These are phyloP conservation scores for Scolopax bukidnonensis DNA, from an alignment of 2,797 vertebrate genomes.

Conservation along the genomic window DNA sequence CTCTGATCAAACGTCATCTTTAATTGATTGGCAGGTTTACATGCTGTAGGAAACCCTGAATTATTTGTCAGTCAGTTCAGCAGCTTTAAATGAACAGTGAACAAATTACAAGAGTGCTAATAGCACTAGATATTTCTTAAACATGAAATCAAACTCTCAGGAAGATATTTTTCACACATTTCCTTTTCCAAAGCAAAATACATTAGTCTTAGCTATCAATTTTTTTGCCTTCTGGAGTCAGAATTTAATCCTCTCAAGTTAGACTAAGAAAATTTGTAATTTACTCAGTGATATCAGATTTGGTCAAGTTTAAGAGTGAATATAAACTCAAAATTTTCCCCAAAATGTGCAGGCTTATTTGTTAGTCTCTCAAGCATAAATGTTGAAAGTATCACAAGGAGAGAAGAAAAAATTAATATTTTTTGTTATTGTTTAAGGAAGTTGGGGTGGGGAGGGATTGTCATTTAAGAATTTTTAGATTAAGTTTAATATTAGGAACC, in stretches of 20 bases:
- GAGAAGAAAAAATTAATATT: neutral
- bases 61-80: neutral
- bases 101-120: neutral
- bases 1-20: neutral
- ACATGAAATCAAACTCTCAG: neutral
- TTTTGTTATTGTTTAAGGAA: neutral
- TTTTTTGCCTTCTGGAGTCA: neutral
- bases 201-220: neutral
- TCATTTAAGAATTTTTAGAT: neutral
- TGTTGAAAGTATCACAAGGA: neutral
- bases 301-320: neutral
- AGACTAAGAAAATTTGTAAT: neutral
- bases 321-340: neutral
- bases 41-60: neutral
- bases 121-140: neutral
- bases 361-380: neutral
- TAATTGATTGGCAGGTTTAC: neutral
- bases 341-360: neutral
- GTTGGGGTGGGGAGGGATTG: rapidly evolving
- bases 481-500: neutral
- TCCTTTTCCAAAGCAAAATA: neutral
- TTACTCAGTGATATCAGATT: neutral
- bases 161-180: neutral
- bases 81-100: neutral
- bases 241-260: neutral